Base-by-base conservation (phyloP, 2,888 invertebrate genomes). In the Tupiocoris notatus region DNA sequence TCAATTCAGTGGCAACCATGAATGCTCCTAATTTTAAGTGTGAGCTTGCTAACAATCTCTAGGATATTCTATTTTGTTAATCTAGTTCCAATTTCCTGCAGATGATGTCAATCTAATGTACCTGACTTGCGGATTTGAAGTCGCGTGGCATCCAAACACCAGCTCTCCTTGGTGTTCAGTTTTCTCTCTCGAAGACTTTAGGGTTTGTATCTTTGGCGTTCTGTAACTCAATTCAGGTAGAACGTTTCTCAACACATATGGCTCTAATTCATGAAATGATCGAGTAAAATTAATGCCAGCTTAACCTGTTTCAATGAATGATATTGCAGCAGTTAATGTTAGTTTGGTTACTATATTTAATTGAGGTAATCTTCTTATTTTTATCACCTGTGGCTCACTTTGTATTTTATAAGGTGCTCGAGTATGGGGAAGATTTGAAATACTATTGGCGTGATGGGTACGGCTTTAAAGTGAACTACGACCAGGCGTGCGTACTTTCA, bases 391-490 rank as follows among this genome's bases (percentile, higher is more conserved):
- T 39, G 39, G 3, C 12, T 39, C 39, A n/a, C 22, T 70, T n/a
- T n/a, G n/a, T n/a, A n/a, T n/a, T n/a, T n/a, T n/a, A n/a, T n/a
- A 81, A 91, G 91, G 84, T 87, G 18, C 81, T 94, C 76, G 93
- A 94, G 84, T 95, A 91, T 83, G 87, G 86, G 25, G 88, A 90
- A 81, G 94, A 95, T 83, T 83, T 95, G 71, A 89, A 91, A 83
- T 89, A 92, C 82, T 95, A 91, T 83, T 94, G 92, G 91, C 85
- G 89, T 78, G 92, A 94, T 83, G 94, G 94, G 3, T 94, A 94
- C 82, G 94, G 92, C 12, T 87, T 89, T 82, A 86, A 89, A 78
- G 83, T 95, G 73, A 91, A 91, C 1, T 89, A 90, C 82, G 86
- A 88, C 79, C 91, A 91, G 84, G 92, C 94, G 0, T 95, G 95